Evolutionary conservation across 2,113 vertebrate genomes (phyloP).

Genomic region (Otus sunia): DNA sequence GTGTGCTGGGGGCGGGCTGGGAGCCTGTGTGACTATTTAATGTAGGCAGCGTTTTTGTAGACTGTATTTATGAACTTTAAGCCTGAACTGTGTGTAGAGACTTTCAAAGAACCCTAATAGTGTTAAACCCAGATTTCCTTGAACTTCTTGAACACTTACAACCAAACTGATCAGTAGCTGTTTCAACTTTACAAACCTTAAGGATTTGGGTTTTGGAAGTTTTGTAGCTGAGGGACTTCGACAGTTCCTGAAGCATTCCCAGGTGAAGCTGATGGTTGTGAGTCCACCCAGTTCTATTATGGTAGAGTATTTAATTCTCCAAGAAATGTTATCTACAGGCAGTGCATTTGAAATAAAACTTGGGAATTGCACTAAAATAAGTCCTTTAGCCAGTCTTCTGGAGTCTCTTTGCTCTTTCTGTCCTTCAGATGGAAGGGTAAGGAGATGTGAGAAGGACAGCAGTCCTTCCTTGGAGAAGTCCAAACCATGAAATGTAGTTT

Average conservation of each 20-base stretch:
- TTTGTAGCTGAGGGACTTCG: fast-evolving
- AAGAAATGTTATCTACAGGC: not conserved
- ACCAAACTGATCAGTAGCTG: fast-evolving
- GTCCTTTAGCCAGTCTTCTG: fast-evolving
- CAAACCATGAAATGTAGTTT: fast-evolving
- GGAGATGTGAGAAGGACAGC: no score
- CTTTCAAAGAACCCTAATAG: not conserved
- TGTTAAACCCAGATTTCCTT: not conserved
- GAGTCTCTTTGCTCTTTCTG: not conserved
- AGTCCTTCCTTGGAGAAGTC: not conserved
- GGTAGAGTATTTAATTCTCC: not conserved
- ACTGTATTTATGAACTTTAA: fast-evolving
- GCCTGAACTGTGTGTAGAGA: no score
- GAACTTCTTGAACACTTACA: fast-evolving
- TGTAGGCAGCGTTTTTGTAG: fast-evolving
- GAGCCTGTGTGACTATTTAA: fast-evolving
- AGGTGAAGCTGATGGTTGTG: not conserved
- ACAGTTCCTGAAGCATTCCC: not conserved
- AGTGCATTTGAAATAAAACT: not conserved
- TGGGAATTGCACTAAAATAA: not conserved
- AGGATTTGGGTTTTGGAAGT: not conserved
- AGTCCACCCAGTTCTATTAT: not conserved
- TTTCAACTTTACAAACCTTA: fast-evolving
- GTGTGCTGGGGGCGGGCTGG: not conserved
- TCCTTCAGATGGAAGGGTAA: not conserved